Evolutionary conservation across 2,113 vertebrate genomes (phyloP), one percentile per base, ranked within the genome.

Genomic region (Sapayoa aenigma): DNA sequence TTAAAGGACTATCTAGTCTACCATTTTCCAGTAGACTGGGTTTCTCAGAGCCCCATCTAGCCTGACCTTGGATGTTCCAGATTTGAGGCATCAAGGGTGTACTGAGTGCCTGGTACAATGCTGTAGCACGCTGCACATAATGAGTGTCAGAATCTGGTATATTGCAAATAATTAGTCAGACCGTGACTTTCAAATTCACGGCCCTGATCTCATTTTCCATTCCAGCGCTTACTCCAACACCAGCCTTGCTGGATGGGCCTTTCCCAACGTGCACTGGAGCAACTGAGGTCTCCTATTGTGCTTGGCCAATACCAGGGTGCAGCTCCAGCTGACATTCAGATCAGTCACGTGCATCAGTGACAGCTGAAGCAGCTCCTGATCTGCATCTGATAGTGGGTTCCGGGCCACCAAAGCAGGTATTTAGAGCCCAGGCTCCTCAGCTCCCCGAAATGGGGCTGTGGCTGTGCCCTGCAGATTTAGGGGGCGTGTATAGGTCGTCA

Each of bases 401-500:
- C 16, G 55, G 58, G 55, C 25, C 30, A n/a, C 52, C 55, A 33
- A 6, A 35, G 30, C 27, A 65, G 33, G 8, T 20, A 6, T 33
- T 73, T 59, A 56, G 46, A 22, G 58, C 8, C 44, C 5, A 7
- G 37, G 15, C 33, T 18, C 28, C 28, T 59, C 69, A 39, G n/a
- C 14, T 42, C 9, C 41, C 6, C 16, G 37, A 44, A 73, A 41
- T 17, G 53, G 17, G 42, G 35, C 21, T 0, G 8, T n/a, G 72
- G 21, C 5, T 65, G 4, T 44, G 22, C 37, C 20, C 5, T 35
- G 53, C 17, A 23, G 39, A 4, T 74, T 75, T 22, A 4, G 9
- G 41, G 41, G 35, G 17, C 0, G 0, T 0, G 1, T 12, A 31
- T 9, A 33, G 27, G 17, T 68, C 30, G 37, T 62, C 18, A 12